phyloP scores from a whole-genome alignment of 2,888 invertebrate species.

The Ormyrus rosae region DNA sequence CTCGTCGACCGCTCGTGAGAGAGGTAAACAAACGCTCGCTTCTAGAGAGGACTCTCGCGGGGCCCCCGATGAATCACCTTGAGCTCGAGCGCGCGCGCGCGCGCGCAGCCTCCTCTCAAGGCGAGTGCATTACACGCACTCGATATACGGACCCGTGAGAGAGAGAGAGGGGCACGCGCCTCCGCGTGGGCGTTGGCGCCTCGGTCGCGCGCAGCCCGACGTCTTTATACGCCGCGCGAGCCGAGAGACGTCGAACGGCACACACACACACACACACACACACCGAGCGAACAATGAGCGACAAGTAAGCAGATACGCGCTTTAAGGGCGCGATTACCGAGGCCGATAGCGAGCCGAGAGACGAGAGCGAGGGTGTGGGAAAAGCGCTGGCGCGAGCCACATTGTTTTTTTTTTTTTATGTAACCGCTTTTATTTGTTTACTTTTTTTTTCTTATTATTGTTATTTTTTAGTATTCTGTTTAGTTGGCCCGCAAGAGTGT shows the following conservation, averaged over 20 bases:
- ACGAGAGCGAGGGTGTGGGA: neutral
- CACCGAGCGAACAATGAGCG: constrained; percentile 60
- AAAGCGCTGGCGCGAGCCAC: neutral
- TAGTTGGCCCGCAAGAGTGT: too few relatives aligned
- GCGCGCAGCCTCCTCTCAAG: neutral
- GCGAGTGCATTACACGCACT: neutral
- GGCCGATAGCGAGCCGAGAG: constrained; percentile 10
- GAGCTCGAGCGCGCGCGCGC: neutral
- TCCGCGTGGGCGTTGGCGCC: constrained; percentile 67
- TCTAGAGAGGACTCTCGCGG: constrained; percentile 11
- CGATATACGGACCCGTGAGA: neutral
- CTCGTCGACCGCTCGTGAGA: neutral
- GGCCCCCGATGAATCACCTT: constrained; percentile 35
- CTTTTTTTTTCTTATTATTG: too few relatives aligned
- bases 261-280: neutral
- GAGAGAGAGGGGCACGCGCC: constrained; percentile 15
- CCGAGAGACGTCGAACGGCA: neutral
- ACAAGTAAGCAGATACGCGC: constrained; percentile 36
- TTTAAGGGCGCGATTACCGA: constrained; percentile 16
- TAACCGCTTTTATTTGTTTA: too few relatives aligned
- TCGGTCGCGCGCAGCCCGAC: constrained; percentile 61
- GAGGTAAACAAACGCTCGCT: constrained; percentile 27
- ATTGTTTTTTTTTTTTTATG: too few relatives aligned
- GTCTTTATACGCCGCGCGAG: constrained; percentile 66
- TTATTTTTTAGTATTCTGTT: too few relatives aligned